Evolutionary conservation across 1,140 invertebrate species (phyloP).

Genomic region (Drosophila saltans): DNA sequence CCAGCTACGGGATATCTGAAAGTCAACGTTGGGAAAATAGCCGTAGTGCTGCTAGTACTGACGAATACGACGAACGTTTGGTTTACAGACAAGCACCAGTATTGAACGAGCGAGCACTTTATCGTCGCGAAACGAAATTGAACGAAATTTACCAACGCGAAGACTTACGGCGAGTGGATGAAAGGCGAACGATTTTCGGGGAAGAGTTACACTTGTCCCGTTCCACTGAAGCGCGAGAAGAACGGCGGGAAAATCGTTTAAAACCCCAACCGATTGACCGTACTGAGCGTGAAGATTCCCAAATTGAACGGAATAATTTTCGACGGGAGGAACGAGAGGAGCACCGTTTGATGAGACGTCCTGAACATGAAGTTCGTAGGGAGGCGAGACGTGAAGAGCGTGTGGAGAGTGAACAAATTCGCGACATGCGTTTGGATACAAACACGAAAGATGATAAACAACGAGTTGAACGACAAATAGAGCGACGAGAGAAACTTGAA

Average conservation of each 20-base stretch:
- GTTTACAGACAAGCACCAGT: conserved; percentile 61
- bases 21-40: conserved; percentile 29
- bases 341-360: not conserved
- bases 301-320: conserved; percentile 1
- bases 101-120: not conserved
- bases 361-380: not conserved
- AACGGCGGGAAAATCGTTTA: not conserved
- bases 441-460: too few species aligned
- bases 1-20: conserved; percentile 8
- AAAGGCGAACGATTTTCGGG: not conserved
- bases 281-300: not conserved
- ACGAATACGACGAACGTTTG: conserved; percentile 66
- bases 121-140: conserved; percentile 11
- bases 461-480: not conserved
- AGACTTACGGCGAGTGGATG: not conserved
- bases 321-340: conserved; percentile 4
- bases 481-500: conserved; percentile 3
- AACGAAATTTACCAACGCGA: not conserved
- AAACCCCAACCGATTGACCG: conserved; percentile 8
- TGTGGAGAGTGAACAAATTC: not conserved
- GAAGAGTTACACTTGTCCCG: not conserved
- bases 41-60: conserved; percentile 5
- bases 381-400: not conserved
- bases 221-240: not conserved
- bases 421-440: not conserved